Evolutionary conservation across 2,113 vertebrate genomes (phyloP).

Genomic region (Opisthocomus hoazin): DNA sequence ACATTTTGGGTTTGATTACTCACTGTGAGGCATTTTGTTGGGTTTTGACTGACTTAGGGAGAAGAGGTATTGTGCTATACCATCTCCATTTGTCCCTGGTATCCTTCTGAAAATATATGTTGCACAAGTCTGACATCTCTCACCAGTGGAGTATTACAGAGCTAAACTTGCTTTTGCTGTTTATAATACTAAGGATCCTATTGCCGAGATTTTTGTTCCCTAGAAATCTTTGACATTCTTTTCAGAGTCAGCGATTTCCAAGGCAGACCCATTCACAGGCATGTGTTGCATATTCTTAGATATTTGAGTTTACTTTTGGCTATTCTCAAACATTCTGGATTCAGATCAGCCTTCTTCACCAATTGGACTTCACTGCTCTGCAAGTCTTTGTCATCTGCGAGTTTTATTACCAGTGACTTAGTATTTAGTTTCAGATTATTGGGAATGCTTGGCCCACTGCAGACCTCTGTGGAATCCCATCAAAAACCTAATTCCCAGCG

Average conservation of each 20-base stretch:
- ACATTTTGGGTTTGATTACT: not conserved
- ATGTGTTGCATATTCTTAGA: not conserved
- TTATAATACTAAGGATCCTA: not conserved
- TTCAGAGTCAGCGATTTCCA: not conserved
- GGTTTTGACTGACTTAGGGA: not conserved
- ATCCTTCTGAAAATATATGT: not conserved
- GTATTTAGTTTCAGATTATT: not conserved
- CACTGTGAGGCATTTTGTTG: not conserved
- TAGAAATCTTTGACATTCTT: not conserved
- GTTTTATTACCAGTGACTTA: slow-evolving; percentile 7
- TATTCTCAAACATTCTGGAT: not conserved
- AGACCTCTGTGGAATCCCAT: not conserved
- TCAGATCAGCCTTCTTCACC: not conserved
- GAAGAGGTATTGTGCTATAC: not conserved
- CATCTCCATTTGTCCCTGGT: not conserved
- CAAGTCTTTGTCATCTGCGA: not conserved
- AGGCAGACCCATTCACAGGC: not conserved
- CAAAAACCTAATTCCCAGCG: not conserved
- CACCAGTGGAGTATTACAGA: not conserved
- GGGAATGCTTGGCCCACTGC: not conserved
- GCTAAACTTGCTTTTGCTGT: not conserved
- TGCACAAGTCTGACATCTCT: not conserved
- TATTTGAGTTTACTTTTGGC: not conserved
- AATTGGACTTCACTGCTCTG: not conserved
- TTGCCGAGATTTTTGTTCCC: not conserved